These are phyloP conservation scores for Limnephilus rhombicus DNA, from an alignment of 2,888 invertebrate genomes.

Conservation along the genomic window DNA sequence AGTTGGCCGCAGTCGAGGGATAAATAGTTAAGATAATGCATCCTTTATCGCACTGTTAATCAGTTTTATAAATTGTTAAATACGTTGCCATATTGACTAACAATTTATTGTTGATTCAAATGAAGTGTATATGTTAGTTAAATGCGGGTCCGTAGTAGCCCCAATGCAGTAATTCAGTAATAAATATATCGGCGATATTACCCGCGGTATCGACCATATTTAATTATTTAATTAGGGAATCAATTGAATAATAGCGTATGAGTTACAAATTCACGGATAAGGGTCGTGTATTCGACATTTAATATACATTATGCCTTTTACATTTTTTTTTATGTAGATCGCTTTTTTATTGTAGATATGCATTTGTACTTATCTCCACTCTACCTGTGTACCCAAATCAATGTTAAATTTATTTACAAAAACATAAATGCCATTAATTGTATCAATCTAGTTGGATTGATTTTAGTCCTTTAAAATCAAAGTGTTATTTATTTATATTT, in stretches of 20 bases:
- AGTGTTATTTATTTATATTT: no score
- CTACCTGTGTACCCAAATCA: not conserved
- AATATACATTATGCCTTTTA: not conserved
- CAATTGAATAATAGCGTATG: constrained; percentile 23
- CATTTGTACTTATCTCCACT: not conserved
- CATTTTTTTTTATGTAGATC: not conserved
- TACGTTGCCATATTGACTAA: constrained; percentile 35
- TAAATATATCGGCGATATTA: not conserved
- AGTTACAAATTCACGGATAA: constrained; percentile 11
- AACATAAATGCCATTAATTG: no score
- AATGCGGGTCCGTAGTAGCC: constrained; percentile 27
- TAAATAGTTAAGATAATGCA: not conserved
- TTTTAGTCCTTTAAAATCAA: no score
- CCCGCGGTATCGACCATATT: not conserved
- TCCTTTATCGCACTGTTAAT: constrained; percentile 8
- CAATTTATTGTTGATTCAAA: constrained; percentile 48
- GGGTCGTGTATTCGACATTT: constrained; percentile 28
- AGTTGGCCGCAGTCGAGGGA: not conserved
- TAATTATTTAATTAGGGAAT: constrained; percentile 40
- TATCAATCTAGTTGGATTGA: no score
- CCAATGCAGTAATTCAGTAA: not conserved
- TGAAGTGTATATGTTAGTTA: constrained; percentile 20
- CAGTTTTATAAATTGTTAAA: constrained; percentile 17
- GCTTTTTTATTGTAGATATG: not conserved
- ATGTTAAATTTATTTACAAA: not conserved